These are phyloP conservation scores for Ceratitis capitata DNA, from an alignment of 1,140 invertebrate genomes.

Conservation along the genomic window DNA sequence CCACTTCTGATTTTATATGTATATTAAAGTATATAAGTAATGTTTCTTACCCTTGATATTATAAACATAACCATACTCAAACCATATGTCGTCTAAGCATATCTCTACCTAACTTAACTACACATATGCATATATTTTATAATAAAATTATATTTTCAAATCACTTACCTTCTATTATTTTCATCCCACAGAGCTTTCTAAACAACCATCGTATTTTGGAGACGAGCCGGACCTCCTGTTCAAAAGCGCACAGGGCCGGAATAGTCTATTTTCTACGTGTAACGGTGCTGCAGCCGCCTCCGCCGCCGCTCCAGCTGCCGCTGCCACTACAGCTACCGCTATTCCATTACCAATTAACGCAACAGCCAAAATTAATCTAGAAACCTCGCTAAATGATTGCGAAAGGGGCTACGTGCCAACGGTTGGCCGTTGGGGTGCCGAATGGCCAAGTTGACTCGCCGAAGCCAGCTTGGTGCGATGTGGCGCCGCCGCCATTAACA, in stretches of 20 bases:
- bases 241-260: constrained; percentile 67
- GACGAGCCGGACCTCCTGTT: constrained; percentile 66
- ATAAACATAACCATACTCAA: too few species aligned
- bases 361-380: constrained; percentile 65
- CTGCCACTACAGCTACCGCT: constrained; percentile 43
- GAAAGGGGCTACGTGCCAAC: constrained; percentile 76
- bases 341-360: constrained; percentile 57
- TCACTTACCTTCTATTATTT: constrained; percentile 8
- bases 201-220: constrained; percentile 70
- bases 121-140: background rate
- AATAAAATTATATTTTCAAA: background rate
- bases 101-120: too few species aligned
- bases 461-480: constrained; percentile 68
- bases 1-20: background rate
- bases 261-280: constrained; percentile 62
- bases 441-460: constrained; percentile 94
- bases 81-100: background rate
- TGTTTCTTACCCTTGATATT: too few species aligned
- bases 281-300: constrained; percentile 63
- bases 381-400: constrained; percentile 59
- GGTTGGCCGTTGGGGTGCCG: constrained; percentile 85
- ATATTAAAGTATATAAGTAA: too few species aligned
- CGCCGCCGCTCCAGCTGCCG: constrained; percentile 50
- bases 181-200: constrained; percentile 71
- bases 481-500: constrained; percentile 42